phyloP scores from a whole-genome alignment of 1,140 invertebrate species.

The Rhizoglyphus robini region DNA sequence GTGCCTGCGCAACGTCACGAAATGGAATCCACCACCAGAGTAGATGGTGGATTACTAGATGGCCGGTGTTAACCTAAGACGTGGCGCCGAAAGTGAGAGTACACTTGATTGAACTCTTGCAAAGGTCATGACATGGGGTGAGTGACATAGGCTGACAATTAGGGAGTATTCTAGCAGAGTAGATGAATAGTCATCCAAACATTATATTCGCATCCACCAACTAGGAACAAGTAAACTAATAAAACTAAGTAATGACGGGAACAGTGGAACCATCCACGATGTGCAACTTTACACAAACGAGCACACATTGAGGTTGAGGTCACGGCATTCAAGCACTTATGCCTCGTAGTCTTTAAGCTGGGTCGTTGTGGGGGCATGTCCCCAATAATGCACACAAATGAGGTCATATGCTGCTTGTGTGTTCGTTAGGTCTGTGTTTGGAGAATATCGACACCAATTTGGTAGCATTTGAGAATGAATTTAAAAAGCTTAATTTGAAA shows the following conservation, averaged over 20 bases:
- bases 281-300: not conserved
- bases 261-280: not conserved
- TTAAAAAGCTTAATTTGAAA: not conserved
- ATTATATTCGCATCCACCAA: not conserved
- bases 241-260: not conserved
- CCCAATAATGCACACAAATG: conserved; percentile 6
- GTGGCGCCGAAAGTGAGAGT: not conserved
- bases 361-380: not conserved
- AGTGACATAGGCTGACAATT: not conserved
- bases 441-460: not conserved
- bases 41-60: not conserved
- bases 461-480: not conserved
- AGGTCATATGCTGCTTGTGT: not conserved
- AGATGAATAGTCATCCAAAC: too few species aligned
- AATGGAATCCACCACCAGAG: not conserved
- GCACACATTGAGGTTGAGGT: conserved; percentile 1
- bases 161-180: too few species aligned
- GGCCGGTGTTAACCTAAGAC: not conserved
- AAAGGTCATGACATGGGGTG: not conserved
- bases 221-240: not conserved
- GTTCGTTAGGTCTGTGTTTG: not conserved
- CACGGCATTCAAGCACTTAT: not conserved
- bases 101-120: not conserved
- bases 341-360: not conserved
- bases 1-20: not conserved